Evolutionary conservation across 2,888 invertebrate species (phyloP), one percentile per base, ranked within the genome.

Genomic region (Cerceris rybyensis): DNA sequence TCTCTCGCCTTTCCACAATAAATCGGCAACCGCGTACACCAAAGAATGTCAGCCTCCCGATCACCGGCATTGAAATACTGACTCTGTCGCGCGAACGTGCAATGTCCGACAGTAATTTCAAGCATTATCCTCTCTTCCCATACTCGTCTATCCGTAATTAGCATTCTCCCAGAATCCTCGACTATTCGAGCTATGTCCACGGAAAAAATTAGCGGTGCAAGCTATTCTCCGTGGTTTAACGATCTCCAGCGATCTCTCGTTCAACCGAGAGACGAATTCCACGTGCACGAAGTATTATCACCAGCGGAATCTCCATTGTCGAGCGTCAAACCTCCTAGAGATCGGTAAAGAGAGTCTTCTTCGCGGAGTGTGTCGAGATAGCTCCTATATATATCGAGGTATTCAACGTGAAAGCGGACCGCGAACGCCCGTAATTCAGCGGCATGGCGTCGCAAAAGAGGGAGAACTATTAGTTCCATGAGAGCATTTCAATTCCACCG

Each of bases 401-500:
- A 70, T 66, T 75, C 76, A 78, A 72, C 59, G 80, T 64, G 52
- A 39, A 70, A 61, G 59, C 63, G 66, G 73, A 63, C 52, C 16
- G 57, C 67, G 43, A 74, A 17, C 42, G 64, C 63, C 68, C 69
- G 78, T 83, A 83, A 75, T 65, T 69, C 77, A 72, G 63, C 59
- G 57, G 28, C 28, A 39, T 16, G 54, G 64, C 52, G 65, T 58
- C 54, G 71, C 42, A 28, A 52, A 46, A 52, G 28, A 52, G 63
- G 58, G 42, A 75, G 70, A 66, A 74, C 75, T 78, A 80, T 82
- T 84, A 84, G 78, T 82, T 84, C 58, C 78, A 72, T 77, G 78
- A 78, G 80, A 84, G 84, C 84, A 78, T 84, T 84, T 82, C 80
- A 84, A 84, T 84, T 84, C 74, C 78, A 39, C 17, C 64, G 78